phyloP scores from a whole-genome alignment of 2,113 vertebrate genomes.

The Speoplatyrhinus poulsoni region DNA sequence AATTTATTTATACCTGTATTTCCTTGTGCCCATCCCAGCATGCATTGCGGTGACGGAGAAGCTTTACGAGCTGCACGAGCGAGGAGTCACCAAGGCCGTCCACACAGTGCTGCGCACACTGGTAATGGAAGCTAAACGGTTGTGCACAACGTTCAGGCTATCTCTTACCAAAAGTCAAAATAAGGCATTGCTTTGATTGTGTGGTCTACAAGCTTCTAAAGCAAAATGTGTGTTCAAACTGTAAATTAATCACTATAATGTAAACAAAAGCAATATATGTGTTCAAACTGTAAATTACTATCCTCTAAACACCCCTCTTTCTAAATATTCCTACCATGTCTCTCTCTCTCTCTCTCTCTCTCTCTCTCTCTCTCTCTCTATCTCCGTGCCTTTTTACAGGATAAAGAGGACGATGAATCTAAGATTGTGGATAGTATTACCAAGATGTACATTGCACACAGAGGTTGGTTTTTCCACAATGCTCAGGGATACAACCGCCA shows the following conservation, averaged over 20 bases:
- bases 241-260: not conserved
- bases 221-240: not conserved
- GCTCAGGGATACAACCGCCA: too few relatives aligned
- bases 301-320: not conserved
- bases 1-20: not conserved
- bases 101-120: constrained; percentile 47
- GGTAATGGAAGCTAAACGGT: constrained; percentile 40
- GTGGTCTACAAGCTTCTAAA: not conserved
- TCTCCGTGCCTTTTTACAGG: constrained; percentile 46
- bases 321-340: not conserved
- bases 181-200: not conserved
- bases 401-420: constrained; percentile 4
- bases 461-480: constrained; percentile 28
- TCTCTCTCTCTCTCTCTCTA: not conserved
- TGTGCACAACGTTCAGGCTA: too few relatives aligned
- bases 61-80: constrained; percentile 55
- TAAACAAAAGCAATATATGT: too few relatives aligned
- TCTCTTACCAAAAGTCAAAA: not conserved
- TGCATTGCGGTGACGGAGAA: constrained; percentile 56
- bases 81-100: constrained; percentile 30
- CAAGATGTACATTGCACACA: not conserved
- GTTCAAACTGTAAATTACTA: not conserved
- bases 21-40: constrained; percentile 21
- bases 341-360: constrained; percentile 3
- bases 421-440: not conserved